These are phyloP conservation scores for Dipodomys merriami DNA, from an alignment of 2,113 vertebrate genomes.

Conservation along the genomic window DNA sequence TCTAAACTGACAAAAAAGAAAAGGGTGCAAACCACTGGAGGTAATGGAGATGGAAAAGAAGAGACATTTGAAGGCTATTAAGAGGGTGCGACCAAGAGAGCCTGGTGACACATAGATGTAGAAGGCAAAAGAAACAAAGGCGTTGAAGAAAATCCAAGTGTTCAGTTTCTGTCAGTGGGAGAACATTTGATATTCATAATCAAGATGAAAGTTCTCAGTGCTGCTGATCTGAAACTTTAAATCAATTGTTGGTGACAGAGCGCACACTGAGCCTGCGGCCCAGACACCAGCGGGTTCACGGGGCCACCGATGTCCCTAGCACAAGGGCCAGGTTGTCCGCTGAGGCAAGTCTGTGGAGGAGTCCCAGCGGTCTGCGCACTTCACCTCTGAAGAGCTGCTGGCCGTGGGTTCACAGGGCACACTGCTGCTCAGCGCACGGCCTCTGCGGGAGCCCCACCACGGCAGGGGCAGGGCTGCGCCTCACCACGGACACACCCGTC, in stretches of 20 bases:
- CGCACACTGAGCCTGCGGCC: neutral
- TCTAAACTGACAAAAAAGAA: neutral
- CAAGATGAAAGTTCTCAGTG: neutral
- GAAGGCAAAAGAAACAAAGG: neutral
- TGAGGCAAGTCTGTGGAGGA: neutral
- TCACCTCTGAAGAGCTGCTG: neutral
- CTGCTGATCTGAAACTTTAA: neutral
- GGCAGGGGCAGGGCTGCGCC: constrained; percentile 67
- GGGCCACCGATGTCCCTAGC: neutral
- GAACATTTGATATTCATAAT: neutral
- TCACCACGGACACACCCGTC: constrained; percentile 70
- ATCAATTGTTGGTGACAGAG: neutral
- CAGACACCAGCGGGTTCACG: neutral
- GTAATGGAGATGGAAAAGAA: neutral
- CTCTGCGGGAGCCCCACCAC: constrained; percentile 56
- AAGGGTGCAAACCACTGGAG: neutral
- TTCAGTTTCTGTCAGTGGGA: neutral
- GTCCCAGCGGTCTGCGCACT: neutral
- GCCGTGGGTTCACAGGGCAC: neutral
- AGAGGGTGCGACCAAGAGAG: neutral
- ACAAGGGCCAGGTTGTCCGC: neutral
- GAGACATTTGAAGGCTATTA: neutral
- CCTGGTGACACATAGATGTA: neutral
- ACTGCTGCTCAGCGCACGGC: neutral
- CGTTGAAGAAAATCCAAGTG: neutral